Evolutionary conservation across 1,140 invertebrate species (phyloP).

Genomic region (Belonocnema kinseyi): DNA sequence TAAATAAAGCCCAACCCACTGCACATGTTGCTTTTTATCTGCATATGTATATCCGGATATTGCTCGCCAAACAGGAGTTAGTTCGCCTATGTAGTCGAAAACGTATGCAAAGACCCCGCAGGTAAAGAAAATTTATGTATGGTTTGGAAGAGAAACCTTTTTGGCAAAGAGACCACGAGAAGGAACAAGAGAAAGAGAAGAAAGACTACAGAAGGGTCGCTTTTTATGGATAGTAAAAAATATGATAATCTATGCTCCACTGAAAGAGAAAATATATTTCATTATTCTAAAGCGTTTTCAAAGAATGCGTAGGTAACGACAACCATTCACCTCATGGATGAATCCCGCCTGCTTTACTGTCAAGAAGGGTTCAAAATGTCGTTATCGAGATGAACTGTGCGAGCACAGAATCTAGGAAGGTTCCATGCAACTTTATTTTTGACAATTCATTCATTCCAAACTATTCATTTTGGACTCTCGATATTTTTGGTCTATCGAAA

Average conservation of each 20-base stretch:
- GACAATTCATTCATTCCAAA: no score
- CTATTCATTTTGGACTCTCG: no score
- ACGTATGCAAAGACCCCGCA: constrained; percentile 67
- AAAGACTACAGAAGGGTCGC: constrained; percentile 50
- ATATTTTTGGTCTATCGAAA: no score
- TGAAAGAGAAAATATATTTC: constrained; percentile 75
- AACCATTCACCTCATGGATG: constrained; percentile 62
- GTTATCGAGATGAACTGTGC: constrained; percentile 34
- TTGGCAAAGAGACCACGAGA: constrained; percentile 52
- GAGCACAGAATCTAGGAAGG: neutral
- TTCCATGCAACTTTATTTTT: no score
- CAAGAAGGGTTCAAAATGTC: constrained; percentile 47
- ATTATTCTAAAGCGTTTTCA: constrained; percentile 69
- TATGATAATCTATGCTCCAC: constrained; percentile 74
- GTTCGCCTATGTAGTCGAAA: constrained; percentile 48
- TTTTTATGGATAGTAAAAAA: constrained; percentile 74
- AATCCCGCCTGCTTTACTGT: constrained; percentile 65
- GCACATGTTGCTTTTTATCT: constrained; percentile 62
- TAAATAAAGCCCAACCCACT: constrained; percentile 54
- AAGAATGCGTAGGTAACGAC: constrained; percentile 64
- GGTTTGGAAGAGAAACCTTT: constrained; percentile 56
- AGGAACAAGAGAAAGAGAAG: constrained; percentile 52
- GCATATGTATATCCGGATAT: constrained; percentile 55
- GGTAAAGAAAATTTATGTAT: constrained; percentile 62
- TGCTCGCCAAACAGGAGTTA: constrained; percentile 57